Evolutionary conservation across 2,888 invertebrate species (phyloP).

Genomic region (Cephus nigrinus): DNA sequence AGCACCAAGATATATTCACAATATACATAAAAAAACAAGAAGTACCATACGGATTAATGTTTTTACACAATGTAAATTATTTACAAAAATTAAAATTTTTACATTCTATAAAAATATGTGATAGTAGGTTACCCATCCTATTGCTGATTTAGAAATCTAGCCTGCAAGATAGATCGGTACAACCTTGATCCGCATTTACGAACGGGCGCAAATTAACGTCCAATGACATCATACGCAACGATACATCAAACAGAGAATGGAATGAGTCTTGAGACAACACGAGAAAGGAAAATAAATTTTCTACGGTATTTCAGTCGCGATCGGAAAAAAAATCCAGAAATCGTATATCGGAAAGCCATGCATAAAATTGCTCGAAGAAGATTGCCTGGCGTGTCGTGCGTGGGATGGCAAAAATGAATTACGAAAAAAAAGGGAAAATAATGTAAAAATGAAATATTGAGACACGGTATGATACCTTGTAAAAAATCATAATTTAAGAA

Average conservation of each 20-base stretch:
- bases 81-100: not conserved
- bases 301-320: not conserved
- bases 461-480: no score
- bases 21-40: not conserved
- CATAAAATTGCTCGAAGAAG: not conserved
- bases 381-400: not conserved
- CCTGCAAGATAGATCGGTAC: not conserved
- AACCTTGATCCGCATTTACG: conserved; percentile 23
- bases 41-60: not conserved
- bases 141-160: not conserved
- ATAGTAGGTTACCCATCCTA: not conserved
- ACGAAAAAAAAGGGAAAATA: not conserved
- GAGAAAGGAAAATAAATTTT: not conserved
- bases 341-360: not conserved
- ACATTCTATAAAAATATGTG: not conserved
- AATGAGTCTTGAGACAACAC: not conserved
- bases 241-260: not conserved
- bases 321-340: not conserved
- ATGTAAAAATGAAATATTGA: no score
- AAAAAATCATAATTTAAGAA: not conserved
- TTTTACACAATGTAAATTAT: not conserved
- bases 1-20: not conserved
- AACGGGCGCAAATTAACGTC: conserved; percentile 15
- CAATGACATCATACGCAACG: conserved; percentile 6
- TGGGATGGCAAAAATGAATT: not conserved